Base-by-base conservation (phyloP, 2,888 invertebrate genomes). In the Apamea monoglypha region DNA sequence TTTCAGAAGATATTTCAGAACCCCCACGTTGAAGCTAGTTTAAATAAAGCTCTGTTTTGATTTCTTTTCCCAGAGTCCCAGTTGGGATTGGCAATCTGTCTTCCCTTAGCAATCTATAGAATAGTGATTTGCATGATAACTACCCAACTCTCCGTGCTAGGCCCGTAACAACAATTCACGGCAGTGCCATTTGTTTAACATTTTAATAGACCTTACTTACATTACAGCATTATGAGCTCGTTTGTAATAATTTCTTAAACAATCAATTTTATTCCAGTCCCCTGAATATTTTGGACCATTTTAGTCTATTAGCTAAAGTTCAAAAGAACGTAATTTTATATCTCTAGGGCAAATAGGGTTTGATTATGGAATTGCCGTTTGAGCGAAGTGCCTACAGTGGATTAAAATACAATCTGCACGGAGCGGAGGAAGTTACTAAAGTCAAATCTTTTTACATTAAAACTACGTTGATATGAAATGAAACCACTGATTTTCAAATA, bases 91-190 rank as follows among this genome's bases (percentile, higher is more conserved):
- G n/a, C 36, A 74, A 81, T 74, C 79, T 81, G 64, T 80, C 68
- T 73, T 74, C 32, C 40, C 47, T 73, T 66, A 25, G 66, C 50
- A 80, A 77, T 76, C 71, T 70, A 75, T 80, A 67, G 67, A 75
- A 75, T 53, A 74, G 79, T 72, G 36, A 81, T 86, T 86, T 86
- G 85, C 80, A 84, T 86, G 74, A 76, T 84, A 80, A 87, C 71
- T 82, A 84, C 36, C 59, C 21, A 73, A 66, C 70, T 83, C 44
- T 71, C 16, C 56, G 66, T 63, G 32, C 47, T 68, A 56, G 50
- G 69, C 36, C 64, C 56, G 59, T 73, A 75, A 78, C 74, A 84
- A 78, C 69, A 71, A 78, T 80, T 82, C 71, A 80, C 68, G 66
- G n/a, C 56, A 63, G 56, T 76, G 36, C 50, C 44, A 76, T 75